Evolutionary conservation across 2,888 invertebrate species (phyloP).

Genomic region (Cephus pygmeus): DNA sequence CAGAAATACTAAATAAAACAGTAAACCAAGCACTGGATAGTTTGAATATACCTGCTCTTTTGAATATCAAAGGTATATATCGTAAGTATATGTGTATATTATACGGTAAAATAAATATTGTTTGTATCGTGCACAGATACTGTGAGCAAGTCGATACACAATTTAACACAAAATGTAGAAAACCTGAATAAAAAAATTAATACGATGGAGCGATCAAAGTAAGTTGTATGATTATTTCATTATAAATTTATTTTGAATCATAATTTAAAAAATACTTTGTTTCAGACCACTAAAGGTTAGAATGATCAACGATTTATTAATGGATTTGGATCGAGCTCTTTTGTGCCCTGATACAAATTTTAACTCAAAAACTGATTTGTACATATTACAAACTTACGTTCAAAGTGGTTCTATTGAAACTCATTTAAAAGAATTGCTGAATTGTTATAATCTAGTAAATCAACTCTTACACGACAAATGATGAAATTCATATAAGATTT

Average conservation of each 20-base stretch:
- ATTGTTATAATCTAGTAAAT: conserved; percentile 49
- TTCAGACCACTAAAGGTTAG: conserved; percentile 44
- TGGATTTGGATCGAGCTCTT: conserved; percentile 52
- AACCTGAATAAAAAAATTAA: conserved; percentile 45
- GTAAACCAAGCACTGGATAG: conserved; percentile 40
- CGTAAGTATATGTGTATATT: not conserved
- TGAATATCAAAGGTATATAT: conserved; percentile 40
- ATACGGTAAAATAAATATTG: not conserved
- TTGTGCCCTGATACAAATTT: conserved; percentile 46
- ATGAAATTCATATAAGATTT: conserved; percentile 13
- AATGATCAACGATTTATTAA: conserved; percentile 53
- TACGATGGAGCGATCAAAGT: conserved; percentile 35
- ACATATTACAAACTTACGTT: conserved; percentile 32
- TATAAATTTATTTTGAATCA: conserved; percentile 23
- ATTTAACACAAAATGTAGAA: conserved; percentile 31
- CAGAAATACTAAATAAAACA: conserved; percentile 46
- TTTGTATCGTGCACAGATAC: not conserved
- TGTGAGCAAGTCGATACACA: conserved; percentile 16
- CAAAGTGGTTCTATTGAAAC: conserved; percentile 24
- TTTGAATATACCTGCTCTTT: conserved; percentile 31
- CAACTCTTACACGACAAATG: conserved; percentile 38
- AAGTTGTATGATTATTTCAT: conserved; percentile 25
- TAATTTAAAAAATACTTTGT: conserved; percentile 17
- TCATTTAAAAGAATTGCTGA: conserved; percentile 33
- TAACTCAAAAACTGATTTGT: conserved; percentile 49